Evolutionary conservation across 1,140 invertebrate species (phyloP).

Genomic region (Lysiphlebus fabarum): DNA sequence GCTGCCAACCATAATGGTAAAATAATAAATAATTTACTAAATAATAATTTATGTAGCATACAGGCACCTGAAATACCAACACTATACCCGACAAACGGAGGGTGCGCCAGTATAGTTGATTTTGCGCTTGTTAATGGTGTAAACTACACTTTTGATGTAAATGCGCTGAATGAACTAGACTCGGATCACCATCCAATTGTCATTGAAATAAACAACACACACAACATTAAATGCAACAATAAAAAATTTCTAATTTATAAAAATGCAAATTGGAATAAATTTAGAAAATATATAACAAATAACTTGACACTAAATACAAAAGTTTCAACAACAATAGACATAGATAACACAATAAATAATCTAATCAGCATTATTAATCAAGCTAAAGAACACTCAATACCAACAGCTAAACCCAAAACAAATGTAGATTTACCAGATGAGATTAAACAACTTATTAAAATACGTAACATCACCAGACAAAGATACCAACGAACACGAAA

Average conservation of each 20-base stretch:
- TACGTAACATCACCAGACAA: conserved; percentile 24
- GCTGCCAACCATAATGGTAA: conserved; percentile 22
- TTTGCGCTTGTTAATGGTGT: conserved; percentile 19
- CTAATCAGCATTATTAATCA: conserved; percentile 5
- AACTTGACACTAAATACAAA: conserved; percentile 7
- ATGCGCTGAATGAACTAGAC: conserved; percentile 24
- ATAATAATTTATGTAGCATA: neutral
- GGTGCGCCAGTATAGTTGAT: conserved; percentile 10
- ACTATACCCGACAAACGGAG: conserved; percentile 10
- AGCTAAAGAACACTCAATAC: conserved; percentile 1
- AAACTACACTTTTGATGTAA: conserved; percentile 1
- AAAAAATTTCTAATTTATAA: conserved; percentile 17
- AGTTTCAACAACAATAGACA: conserved; percentile 6
- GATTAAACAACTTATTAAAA: conserved; percentile 23
- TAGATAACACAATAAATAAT: neutral
- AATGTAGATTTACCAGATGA: neutral
- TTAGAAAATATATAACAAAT: conserved; percentile 18
- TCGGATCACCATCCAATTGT: conserved; percentile 26
- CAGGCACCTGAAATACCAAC: conserved; percentile 14
- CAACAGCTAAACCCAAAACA: neutral
- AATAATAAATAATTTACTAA: conserved; percentile 15
- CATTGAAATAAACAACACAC: neutral
- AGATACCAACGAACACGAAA: conserved; percentile 18
- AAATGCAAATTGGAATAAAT: conserved; percentile 26
- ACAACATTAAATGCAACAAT: neutral